Conservation (phyloP, 2,797 vertebrate species). For the Carapus acus region DNA sequence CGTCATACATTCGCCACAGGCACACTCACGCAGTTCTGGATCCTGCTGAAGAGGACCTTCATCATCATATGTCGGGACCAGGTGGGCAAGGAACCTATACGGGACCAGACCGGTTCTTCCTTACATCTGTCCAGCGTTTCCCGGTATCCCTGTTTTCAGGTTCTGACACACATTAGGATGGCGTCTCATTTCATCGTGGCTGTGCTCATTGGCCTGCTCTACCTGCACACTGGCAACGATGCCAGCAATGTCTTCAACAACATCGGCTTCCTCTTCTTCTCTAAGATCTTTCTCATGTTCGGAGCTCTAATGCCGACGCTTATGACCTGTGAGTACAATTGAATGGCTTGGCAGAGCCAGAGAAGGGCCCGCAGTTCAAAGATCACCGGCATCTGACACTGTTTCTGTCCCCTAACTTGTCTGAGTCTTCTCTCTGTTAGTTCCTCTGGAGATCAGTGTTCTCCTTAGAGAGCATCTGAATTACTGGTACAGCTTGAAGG, state of each 20-base stretch:
- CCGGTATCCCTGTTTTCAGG: constrained; percentile 61
- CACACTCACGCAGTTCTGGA: constrained; percentile 87
- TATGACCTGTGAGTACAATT: constrained; percentile 81
- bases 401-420: not conserved
- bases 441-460: constrained; percentile 81
- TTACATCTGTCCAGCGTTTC: too few species aligned
- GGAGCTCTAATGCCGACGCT: constrained; percentile 92
- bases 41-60: constrained; percentile 92
- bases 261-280: constrained; percentile 93
- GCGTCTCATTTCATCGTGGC: constrained; percentile 88
- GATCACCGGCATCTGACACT: not conserved
- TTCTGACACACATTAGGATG: constrained; percentile 88
- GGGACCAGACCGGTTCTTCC: too few species aligned
- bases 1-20: constrained; percentile 88
- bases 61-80: constrained; percentile 87
- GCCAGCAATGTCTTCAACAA: constrained; percentile 92
- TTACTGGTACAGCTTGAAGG: constrained; percentile 98
- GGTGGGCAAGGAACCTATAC: constrained; percentile 56
- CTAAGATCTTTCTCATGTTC: constrained; percentile 95
- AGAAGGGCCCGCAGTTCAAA: too few species aligned
- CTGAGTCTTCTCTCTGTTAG: constrained; percentile 57
- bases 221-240: constrained; percentile 90
- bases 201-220: constrained; percentile 90
- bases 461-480: constrained; percentile 84
- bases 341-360: not conserved